Conservation (phyloP, 2,113 vertebrate species). For the Prionailurus viverrinus region DNA sequence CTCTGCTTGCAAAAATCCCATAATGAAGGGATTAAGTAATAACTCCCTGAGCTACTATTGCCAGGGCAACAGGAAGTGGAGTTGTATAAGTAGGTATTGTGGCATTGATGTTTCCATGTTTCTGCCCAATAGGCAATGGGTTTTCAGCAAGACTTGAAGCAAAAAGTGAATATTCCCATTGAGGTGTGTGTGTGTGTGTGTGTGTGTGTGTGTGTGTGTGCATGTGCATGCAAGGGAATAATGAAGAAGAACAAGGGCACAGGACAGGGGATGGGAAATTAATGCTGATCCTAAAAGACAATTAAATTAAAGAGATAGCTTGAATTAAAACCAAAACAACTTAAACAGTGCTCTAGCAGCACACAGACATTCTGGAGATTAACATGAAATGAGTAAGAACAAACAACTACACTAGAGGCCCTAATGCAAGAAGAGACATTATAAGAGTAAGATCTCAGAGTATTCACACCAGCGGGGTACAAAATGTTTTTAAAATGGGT, state of each 20-base stretch:
- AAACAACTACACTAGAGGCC: neutral
- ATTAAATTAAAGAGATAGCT: neutral
- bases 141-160: conserved; percentile 25
- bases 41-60: neutral
- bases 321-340: neutral
- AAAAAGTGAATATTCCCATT: neutral
- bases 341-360: neutral
- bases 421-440: neutral
- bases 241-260: neutral
- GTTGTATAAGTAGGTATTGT: neutral
- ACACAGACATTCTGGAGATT: neutral
- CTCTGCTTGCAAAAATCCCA: conserved; percentile 32
- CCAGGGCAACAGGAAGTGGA: conserved; percentile 12
- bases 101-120: neutral
- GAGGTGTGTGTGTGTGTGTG: neutral
- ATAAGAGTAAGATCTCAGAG: neutral
- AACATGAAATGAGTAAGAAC: neutral
- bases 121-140: neutral
- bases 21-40: neutral
- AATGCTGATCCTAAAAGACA: conserved; percentile 18
- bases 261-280: neutral
- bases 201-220: neutral
- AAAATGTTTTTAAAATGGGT: neutral
- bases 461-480: rapidly evolving
- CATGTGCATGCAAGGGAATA: neutral